Base-by-base conservation (phyloP, 2,797 vertebrate species). In the Dipus sagitta region DNA sequence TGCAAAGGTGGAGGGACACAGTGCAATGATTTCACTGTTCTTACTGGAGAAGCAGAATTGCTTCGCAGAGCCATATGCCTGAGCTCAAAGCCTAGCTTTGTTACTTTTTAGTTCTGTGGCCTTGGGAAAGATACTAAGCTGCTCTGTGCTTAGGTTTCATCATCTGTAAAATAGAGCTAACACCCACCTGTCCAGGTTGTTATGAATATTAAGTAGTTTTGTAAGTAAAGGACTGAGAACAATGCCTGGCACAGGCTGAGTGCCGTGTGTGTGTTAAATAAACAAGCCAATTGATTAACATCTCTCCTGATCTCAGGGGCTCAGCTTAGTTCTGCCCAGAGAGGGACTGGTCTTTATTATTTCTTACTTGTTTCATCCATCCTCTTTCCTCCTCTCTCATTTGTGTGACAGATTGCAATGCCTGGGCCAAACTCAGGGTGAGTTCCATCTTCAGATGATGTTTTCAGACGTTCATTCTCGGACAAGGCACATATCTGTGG, bases 401-500 rank as follows among this genome's bases (percentile, higher is more conserved):
- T 75, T 8, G 3, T 26, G 79, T 38, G 75, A 71, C 14, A 60
- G 71, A 80, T 26, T 70, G 23, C 52, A 21, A 20, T 74, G 30
- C 13, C 23, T 8, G 52, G n/a, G 30, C 65, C 71, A 54, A 38
- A n/a, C 1, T 3, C 10, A 20, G 38, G n/a, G 32, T 38, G 6
- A 9, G 26, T 11, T 23, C 86, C 38, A n/a, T 28, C 60, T 79
- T 32, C 60, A 42, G n/a, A 34, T 8, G 30, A n/a, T 2, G 17
- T 52, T 68, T 80, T 34, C 26, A 30, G 24, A 82, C 68, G 26
- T 34, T 8, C 62, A 34, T 42, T 72, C 38, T 52, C 42, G 2
- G 32, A 2, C n/a, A 58, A 20, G 0, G 4, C 4, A 26, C 0
- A 20, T 47, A 64, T 52, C 42, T 23, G 2, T 0, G 32, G 17